phyloP scores from a whole-genome alignment of 2,113 vertebrate genomes.

The Desmodus rotundus region DNA sequence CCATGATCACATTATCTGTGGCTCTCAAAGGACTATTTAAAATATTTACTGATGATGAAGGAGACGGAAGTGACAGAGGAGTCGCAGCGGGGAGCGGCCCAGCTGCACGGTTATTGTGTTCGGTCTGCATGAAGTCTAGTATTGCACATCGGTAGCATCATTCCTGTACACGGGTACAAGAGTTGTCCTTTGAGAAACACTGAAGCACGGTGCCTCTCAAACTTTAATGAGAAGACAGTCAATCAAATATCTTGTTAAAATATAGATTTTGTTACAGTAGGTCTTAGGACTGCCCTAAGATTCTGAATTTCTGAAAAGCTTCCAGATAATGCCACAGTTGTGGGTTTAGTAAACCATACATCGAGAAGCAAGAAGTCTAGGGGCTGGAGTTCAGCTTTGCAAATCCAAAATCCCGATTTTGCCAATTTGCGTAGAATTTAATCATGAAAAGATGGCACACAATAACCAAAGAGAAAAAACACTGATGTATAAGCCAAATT shows the following conservation, averaged over 20 bases:
- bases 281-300: background rate
- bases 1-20: background rate
- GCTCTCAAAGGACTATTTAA: background rate
- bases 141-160: background rate
- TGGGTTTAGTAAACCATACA: background rate
- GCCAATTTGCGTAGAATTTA: background rate
- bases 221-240: background rate
- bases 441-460: background rate
- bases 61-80: background rate
- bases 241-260: background rate
- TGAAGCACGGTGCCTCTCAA: background rate
- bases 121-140: background rate
- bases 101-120: background rate
- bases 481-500: background rate
- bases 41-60: background rate
- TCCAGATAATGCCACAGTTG: background rate
- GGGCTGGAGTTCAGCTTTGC: background rate
- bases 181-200: background rate
- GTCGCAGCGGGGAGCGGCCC: background rate
- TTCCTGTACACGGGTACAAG: background rate
- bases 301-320: background rate
- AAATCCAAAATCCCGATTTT: background rate
- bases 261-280: background rate
- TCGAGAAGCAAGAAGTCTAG: background rate
- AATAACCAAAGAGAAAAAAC: background rate